Conservation (phyloP, 2,113 vertebrate species). For the Hemiprocne comata region DNA sequence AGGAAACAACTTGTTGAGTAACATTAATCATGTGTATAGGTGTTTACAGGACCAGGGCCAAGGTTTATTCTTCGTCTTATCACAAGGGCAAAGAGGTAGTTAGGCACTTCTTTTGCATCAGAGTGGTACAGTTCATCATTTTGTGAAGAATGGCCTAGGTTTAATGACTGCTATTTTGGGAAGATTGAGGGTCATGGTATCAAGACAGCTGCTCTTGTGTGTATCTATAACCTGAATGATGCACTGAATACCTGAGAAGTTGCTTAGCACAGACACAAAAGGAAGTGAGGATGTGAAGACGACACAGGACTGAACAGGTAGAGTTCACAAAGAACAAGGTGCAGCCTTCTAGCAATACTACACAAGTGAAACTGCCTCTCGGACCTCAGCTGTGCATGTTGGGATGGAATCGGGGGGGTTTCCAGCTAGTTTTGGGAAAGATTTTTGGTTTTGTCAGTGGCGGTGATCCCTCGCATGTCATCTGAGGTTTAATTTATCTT, state of each 20-base stretch:
- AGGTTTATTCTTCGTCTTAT: not conserved
- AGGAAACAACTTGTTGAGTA: not conserved
- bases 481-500: not conserved
- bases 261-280: not conserved
- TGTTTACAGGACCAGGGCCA: not conserved
- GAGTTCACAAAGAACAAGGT: not conserved
- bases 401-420: not conserved
- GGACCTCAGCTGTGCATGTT: not conserved
- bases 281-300: not conserved
- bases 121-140: not conserved
- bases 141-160: not conserved
- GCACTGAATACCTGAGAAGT: not conserved
- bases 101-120: not conserved
- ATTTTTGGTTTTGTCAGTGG: not conserved
- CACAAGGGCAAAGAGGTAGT: not conserved
- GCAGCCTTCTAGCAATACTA: constrained; percentile 39
- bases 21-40: not conserved
- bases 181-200: not conserved
- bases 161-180: not conserved
- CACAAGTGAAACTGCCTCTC: not conserved
- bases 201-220: not conserved
- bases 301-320: not conserved
- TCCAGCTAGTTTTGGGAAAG: not conserved
- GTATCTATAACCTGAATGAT: not conserved
- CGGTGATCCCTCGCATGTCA: not conserved